Conservation (phyloP, 2,113 vertebrate species). For the Calyptomena viridis region DNA sequence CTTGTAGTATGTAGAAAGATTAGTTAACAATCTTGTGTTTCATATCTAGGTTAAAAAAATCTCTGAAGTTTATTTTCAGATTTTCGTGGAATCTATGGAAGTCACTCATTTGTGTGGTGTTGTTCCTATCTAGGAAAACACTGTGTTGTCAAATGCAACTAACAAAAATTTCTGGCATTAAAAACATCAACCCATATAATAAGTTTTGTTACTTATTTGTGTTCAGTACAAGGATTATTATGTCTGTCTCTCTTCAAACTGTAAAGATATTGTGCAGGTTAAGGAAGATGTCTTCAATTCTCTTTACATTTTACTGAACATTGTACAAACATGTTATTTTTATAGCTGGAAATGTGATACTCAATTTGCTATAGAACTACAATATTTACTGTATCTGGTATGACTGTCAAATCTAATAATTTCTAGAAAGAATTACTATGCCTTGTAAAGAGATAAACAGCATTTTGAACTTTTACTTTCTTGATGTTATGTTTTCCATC, state of each 20-base stretch:
- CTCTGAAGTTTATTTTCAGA: background rate
- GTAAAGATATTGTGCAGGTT: background rate
- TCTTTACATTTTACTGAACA: background rate
- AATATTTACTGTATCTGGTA: background rate
- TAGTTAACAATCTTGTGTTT: background rate
- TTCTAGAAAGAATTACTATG: background rate
- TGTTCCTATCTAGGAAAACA: background rate
- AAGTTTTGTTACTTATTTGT: background rate
- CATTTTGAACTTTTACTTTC: background rate
- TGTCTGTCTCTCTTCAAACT: background rate
- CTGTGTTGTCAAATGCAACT: background rate
- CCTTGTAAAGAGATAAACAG: background rate
- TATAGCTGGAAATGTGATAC: background rate
- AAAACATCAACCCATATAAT: background rate
- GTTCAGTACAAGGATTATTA: background rate
- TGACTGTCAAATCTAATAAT: background rate
- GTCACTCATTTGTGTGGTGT: background rate
- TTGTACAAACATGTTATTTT: background rate
- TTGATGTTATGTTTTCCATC: background rate
- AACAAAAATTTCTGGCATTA: background rate
- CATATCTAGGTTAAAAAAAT: background rate
- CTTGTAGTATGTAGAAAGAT: background rate
- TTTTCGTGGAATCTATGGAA: background rate
- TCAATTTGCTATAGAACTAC: background rate
- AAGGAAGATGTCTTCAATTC: background rate